Percentiles rank a stretch among this genome's conserved stretches.
These are phyloP conservation scores for Sitta carolinensis DNA, from an alignment of 2,797 vertebrate genomes.

Conservation along the genomic window DNA sequence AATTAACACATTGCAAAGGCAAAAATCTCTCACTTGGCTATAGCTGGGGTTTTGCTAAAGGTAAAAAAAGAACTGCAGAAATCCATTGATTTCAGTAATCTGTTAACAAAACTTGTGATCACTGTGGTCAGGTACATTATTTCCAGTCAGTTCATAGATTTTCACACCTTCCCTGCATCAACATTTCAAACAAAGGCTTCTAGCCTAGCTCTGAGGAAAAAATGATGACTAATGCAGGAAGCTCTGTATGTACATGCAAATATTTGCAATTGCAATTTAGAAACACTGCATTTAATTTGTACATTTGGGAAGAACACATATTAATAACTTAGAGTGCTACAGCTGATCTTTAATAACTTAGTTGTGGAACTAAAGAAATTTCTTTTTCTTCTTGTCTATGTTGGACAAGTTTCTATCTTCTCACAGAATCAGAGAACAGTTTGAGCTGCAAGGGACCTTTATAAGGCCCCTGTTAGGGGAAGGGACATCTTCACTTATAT, in stretches of 20 bases:
- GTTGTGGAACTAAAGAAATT: not conserved
- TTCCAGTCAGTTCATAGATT: not conserved
- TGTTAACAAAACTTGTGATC: conserved; percentile 8
- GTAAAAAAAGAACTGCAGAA: not conserved
- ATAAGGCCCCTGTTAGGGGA: not conserved
- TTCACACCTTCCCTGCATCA: not conserved
- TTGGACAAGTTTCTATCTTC: not conserved
- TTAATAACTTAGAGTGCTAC: not conserved
- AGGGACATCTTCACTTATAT: not conserved
- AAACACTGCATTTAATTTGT: not conserved
- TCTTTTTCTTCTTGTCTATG: not conserved
- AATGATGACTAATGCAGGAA: not conserved
- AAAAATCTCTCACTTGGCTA: not conserved
- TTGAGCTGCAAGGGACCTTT: not conserved
- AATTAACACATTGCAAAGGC: not conserved
- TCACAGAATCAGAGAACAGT: not conserved
- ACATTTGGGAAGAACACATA: not conserved
- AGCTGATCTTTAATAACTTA: not conserved
- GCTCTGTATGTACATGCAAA: not conserved
- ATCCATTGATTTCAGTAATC: not conserved
- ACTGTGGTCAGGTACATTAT: not conserved
- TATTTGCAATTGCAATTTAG: not conserved
- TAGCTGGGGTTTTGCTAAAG: not conserved
- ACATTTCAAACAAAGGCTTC: not conserved
- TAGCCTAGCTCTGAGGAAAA: not conserved